Evolutionary conservation across 2,888 invertebrate genomes (phyloP).

Genomic region (Oasisia sp.): DNA sequence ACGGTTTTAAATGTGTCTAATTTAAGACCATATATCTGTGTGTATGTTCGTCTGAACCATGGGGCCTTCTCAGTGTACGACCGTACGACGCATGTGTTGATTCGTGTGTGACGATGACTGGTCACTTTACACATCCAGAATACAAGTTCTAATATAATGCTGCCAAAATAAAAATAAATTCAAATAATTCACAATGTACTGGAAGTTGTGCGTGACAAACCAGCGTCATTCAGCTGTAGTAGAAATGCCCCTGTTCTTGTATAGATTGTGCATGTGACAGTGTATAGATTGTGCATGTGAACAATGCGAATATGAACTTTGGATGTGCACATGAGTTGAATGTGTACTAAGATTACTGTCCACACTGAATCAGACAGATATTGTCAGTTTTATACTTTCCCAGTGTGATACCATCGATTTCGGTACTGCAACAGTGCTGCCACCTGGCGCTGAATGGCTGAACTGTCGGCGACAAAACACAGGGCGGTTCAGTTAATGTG

Average conservation of each 20-base stretch:
- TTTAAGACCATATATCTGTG: not conserved
- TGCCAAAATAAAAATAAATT: not conserved
- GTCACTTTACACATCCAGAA: not conserved
- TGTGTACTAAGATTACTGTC: not conserved
- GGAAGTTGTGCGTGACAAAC: not conserved
- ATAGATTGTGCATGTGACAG: not conserved
- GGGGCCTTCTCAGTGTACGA: not conserved
- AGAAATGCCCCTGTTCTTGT: not conserved
- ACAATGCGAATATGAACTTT: not conserved
- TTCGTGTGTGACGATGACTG: not conserved
- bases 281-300: not conserved
- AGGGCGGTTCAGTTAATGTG: not conserved
- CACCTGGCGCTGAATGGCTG: not conserved
- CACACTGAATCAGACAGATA: not conserved
- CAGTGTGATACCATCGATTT: not conserved
- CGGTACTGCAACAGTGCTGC: not conserved
- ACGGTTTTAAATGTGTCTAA: not conserved
- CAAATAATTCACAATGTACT: not conserved
- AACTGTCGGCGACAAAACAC: not conserved
- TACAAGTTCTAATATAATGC: not conserved
- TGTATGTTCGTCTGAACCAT: not conserved
- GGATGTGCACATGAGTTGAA: not conserved
- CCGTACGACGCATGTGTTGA: not conserved
- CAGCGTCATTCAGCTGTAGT: not conserved
- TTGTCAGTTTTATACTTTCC: slow-evolving; percentile 4